Base-by-base conservation (phyloP, 2,113 vertebrate genomes). In the Trogon surrucura region DNA sequence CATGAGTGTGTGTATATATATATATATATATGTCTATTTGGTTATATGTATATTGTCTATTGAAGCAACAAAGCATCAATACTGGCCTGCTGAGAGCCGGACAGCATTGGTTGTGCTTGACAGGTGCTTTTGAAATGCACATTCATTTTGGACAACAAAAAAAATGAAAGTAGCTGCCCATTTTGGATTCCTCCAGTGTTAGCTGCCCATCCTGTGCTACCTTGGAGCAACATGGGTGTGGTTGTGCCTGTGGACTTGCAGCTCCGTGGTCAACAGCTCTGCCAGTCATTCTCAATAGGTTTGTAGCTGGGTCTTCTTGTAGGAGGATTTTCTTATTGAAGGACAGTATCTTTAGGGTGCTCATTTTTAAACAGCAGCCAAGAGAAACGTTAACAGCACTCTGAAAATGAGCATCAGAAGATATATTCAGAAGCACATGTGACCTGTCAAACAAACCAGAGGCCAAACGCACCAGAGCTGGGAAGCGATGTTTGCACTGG, bases 371-470 rank as follows among this genome's bases (percentile, higher is more conserved):
- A 82, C 74, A 79, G 83, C 66, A 85, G 83, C 91, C 80, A 91
- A 96, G 77, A 92, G 83, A 91, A 96, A 93, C 5, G 25, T 79
- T 96, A 93, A 41, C 50, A 86, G 62, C 50, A 15, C 57, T 94
- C 77, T 84, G 80, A 92, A 94, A 95, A 89, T 47, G 91, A 95
- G 70, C 87, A 91, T 95, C 94, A 89, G 91, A 93, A 95, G 89
- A 92, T 81, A 64, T 45, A 91, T 92, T 95, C 94, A 95, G 94
- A 94, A 96, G 91, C 94, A 85, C 89, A 92, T 92, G 45, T 87
- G 94, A 92, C 89, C 86, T 95, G 94, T 97, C 94, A 96, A 96
- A 96, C 89, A 97, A 95, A 89, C 41, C 89, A 69, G 78, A 92
- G 73, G 94, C 89, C 93, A 94, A 89, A 72, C 26, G 67, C 84